These are phyloP conservation scores for Brevimyrus niger DNA, from an alignment of 2,113 vertebrate species.

Conservation along the genomic window DNA sequence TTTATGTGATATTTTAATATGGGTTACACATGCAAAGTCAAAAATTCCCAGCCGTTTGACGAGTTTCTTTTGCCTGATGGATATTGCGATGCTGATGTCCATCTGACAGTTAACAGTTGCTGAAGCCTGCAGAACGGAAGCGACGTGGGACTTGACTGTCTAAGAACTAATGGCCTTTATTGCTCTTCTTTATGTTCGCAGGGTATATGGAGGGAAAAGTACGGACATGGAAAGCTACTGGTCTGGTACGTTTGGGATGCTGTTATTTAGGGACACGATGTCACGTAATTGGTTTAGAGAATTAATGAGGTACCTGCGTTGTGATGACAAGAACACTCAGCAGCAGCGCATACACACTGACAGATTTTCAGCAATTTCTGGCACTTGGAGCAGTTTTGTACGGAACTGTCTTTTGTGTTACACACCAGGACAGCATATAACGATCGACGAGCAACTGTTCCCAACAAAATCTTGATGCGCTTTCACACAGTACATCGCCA, in stretches of 20 bases:
- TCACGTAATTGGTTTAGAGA: background rate
- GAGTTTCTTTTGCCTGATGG: background rate
- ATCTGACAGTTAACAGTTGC: background rate
- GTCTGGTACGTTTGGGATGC: background rate
- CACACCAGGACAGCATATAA: background rate
- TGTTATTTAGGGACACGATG: background rate
- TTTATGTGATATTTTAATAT: too few relatives aligned
- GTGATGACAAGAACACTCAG: background rate
- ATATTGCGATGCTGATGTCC: background rate
- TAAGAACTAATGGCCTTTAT: background rate
- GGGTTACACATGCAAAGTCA: too few relatives aligned
- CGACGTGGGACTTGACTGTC: too few relatives aligned
- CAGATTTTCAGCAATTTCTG: background rate
- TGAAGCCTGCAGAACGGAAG: background rate
- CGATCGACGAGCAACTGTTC: background rate
- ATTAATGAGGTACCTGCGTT: background rate
- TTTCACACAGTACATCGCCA: background rate
- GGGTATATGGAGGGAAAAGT: background rate
- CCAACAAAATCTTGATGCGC: background rate
- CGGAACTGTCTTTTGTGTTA: background rate
- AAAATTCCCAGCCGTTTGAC: background rate
- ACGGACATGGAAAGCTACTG: background rate
- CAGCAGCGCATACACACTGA: background rate
- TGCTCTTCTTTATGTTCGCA: background rate
- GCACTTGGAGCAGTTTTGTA: background rate